Evolutionary conservation across 2,888 invertebrate species (phyloP), one percentile per base, ranked within the genome.

Genomic region (Strigamia maritima): DNA sequence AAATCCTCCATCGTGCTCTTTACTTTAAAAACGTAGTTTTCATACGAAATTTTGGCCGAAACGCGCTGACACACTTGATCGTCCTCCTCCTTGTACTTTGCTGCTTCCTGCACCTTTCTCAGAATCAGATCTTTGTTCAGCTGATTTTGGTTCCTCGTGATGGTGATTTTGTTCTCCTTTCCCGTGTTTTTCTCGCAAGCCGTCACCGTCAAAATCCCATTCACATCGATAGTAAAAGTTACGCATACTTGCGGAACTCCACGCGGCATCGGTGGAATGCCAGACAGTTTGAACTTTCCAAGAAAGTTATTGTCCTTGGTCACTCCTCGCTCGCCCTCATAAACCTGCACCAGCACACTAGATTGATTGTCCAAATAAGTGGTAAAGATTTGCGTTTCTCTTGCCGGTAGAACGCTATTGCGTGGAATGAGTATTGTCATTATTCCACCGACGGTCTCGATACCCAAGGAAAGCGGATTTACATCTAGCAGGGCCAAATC

Each of bases 371-470:
- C 79, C 14, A n/a, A 77, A n/a, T 10, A 24, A 19, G 79, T 54
- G 0, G 54, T 79, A 60, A 79, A 77, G n/a, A 12, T 76, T 31
- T 54, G n/a, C 6, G 28, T 77, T 26, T 49, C 28, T 90, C 98
- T 98, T 79, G 98, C 98, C 38, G 99, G 99, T 85, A 99, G 98
- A 82, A 98, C 97, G 31, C 98, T 98, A 90, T 99, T 99, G 84
- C 98, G 87, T 79, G 95, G 94, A 86, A 99, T 99, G 79, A 99
- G 90, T 86, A 98, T 98, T 83, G 98, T 98, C 98, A 99, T 99
- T 38, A 99, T 98, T 83, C 74, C 35, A 24, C 74, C 74, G 7
- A 49, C 74, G 6, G 40, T 74, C 35, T 79, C 79, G 4, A 79
- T 79, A 24, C 79, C 79, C 2, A 79, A 40, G 4, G 79, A 74